These are phyloP conservation scores for Crypturellus tataupa DNA, from an alignment of 2,797 vertebrate species.

Conservation along the genomic window DNA sequence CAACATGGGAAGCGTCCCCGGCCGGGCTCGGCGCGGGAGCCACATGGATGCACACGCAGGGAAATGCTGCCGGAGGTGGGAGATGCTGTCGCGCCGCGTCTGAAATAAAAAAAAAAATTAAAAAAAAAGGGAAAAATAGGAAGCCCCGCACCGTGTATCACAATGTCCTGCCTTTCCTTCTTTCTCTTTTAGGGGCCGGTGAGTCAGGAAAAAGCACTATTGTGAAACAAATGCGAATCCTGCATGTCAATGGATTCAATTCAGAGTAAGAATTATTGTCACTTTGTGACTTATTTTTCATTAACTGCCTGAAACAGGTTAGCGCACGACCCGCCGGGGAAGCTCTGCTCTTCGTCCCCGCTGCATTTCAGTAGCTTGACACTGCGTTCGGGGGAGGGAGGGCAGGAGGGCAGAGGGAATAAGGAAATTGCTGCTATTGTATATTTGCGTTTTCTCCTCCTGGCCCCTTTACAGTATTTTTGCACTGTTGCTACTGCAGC, in stretches of 20 bases:
- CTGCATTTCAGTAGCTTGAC: slow-evolving; percentile 17
- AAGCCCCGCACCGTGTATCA: neutral
- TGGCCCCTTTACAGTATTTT: slow-evolving; percentile 73
- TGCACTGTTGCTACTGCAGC: slow-evolving; percentile 87
- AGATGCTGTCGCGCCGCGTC: slow-evolving; percentile 18
- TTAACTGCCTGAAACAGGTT: slow-evolving; percentile 14
- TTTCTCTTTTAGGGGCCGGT: slow-evolving; percentile 90
- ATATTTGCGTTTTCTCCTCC: slow-evolving; percentile 63
- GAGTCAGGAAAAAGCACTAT: slow-evolving; percentile 99
- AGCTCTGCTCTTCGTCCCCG: neutral
- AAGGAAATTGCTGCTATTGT: slow-evolving; percentile 62
- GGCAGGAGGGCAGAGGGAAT: neutral
- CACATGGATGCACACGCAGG: slow-evolving; percentile 53
- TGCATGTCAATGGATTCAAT: slow-evolving; percentile 98
- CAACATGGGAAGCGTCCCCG: neutral
- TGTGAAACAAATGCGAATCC: slow-evolving; percentile 98
- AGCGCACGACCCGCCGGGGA: neutral
- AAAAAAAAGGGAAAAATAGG: too few relatives aligned
- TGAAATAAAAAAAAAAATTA: neutral
- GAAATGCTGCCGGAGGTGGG: slow-evolving; percentile 24
- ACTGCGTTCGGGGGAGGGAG: neutral
- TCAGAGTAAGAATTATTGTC: slow-evolving; percentile 88
- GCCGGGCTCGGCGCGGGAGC: slow-evolving; percentile 11
- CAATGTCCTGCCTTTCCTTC: slow-evolving; percentile 56
- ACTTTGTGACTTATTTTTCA: slow-evolving; percentile 31